Conservation (phyloP, 23 tunicate genomes). For the Phallusia fumigata region DNA sequence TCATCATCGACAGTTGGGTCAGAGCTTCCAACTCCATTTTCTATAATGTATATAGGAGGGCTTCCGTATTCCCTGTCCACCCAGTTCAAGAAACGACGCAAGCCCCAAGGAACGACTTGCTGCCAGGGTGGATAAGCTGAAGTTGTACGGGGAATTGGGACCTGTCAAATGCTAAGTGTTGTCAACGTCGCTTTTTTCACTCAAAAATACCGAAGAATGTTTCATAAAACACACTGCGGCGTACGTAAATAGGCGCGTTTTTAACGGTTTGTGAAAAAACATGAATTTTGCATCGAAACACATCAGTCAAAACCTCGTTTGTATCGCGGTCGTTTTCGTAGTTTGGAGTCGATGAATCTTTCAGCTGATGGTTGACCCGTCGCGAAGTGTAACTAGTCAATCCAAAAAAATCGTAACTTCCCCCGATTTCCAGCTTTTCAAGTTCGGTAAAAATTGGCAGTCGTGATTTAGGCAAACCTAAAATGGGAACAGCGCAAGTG, state of each 20-base stretch:
- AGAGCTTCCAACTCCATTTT: conserved; percentile 92
- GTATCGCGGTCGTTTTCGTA: conserved; percentile 85
- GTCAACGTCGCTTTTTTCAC: too few species aligned
- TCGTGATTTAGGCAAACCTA: conserved; percentile 63
- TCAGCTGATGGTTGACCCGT: conserved; percentile 35
- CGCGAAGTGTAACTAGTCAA: conserved; percentile 84
- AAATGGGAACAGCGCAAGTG: not conserved
- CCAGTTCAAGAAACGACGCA: conserved; percentile 89
- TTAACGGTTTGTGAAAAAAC: too few species aligned
- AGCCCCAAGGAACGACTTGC: conserved; percentile 93
- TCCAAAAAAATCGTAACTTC: conserved; percentile 82
- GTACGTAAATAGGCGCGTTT: too few species aligned
- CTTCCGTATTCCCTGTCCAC: conserved; percentile 73
- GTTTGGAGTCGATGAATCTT: conserved; percentile 23
- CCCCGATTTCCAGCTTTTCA: conserved; percentile 79
- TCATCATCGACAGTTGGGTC: conserved; percentile 74
- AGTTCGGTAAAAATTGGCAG: conserved; percentile 84
- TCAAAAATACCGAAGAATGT: too few species aligned
- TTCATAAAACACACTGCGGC: too few species aligned
- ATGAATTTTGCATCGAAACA: too few species aligned
- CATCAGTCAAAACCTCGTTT: conserved; percentile 39
- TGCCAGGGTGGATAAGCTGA: conserved; percentile 90
- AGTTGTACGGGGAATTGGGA: conserved; percentile 59
- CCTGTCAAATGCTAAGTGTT: conserved; percentile 21
- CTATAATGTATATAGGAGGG: conserved; percentile 90